Percentiles rank a stretch among this genome's conserved stretches.
Conservation (phyloP, 2,888 invertebrate genomes). For the Pterostichus niger region DNA sequence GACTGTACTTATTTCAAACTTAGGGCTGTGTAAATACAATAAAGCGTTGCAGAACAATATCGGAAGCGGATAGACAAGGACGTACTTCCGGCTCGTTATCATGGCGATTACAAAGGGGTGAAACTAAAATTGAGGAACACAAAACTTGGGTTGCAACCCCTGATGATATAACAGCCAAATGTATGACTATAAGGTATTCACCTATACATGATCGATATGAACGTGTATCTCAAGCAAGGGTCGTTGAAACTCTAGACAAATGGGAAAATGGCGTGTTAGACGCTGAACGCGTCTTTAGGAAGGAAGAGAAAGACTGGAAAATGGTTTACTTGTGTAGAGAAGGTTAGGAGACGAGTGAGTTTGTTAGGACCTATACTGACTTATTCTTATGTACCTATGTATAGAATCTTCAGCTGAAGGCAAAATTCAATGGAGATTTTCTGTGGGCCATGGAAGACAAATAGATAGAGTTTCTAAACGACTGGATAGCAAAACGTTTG, state of each 20-base stretch:
- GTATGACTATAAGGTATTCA: conserved; percentile 79
- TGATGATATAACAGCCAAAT: conserved; percentile 71
- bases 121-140: conserved; percentile 78
- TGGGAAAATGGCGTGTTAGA: conserved; percentile 86
- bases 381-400: conserved; percentile 67
- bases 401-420: conserved; percentile 80
- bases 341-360: conserved; percentile 77
- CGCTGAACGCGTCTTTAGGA: conserved; percentile 85
- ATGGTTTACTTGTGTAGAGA: conserved; percentile 91
- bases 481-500: conserved; percentile 78
- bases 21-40: neutral
- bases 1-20: neutral
- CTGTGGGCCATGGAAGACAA: conserved; percentile 77
- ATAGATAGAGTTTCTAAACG: conserved; percentile 77
- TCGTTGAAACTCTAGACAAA: conserved; percentile 75
- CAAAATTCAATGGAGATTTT: conserved; percentile 85
- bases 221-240: conserved; percentile 73
- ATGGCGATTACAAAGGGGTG: conserved; percentile 91
- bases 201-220: conserved; percentile 80
- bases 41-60: conserved; percentile 71
- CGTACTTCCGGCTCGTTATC: conserved; percentile 90
- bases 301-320: conserved; percentile 95
- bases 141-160: conserved; percentile 71
- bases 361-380: neutral
- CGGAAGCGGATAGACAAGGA: conserved; percentile 84